Evolutionary conservation across 2,113 vertebrate species (phyloP).

Genomic region (Neolamprologus variostigma): DNA sequence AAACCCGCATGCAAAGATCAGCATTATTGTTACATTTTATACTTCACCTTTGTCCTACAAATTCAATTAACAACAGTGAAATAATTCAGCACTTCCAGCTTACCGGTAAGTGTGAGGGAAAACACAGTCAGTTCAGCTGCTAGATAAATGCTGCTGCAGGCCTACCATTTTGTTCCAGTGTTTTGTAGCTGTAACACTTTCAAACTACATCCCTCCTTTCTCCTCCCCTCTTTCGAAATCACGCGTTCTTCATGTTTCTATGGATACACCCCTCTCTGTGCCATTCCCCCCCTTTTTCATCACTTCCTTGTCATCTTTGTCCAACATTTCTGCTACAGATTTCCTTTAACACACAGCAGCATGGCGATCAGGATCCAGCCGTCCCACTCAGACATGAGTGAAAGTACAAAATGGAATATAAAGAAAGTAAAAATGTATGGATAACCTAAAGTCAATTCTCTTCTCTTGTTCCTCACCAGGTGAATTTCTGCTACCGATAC

Average conservation of each 20-base stretch:
- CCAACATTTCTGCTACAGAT: background rate
- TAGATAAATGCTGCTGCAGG: background rate
- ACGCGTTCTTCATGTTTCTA: conserved; percentile 33
- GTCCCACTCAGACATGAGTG: background rate
- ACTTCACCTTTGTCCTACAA: background rate
- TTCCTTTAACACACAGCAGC: background rate
- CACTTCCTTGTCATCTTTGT: background rate
- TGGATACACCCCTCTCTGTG: conserved; percentile 5
- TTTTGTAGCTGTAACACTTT: conserved; percentile 1
- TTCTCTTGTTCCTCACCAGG: background rate
- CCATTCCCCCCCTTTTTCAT: background rate
- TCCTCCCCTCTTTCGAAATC: background rate
- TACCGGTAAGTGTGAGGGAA: background rate
- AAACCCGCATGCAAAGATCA: background rate
- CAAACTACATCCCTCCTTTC: conserved; percentile 17
- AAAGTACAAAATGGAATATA: background rate
- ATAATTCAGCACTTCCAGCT: background rate
- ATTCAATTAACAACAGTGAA: background rate
- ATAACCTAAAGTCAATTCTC: background rate
- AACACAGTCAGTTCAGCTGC: background rate
- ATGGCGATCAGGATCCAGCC: background rate
- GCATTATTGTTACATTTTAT: background rate
- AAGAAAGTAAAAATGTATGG: background rate
- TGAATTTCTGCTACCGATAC: background rate
- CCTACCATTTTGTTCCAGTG: conserved; percentile 16